Evolutionary conservation across 1,140 invertebrate species (phyloP).

Genomic region (Rhyzopertha dominica): DNA sequence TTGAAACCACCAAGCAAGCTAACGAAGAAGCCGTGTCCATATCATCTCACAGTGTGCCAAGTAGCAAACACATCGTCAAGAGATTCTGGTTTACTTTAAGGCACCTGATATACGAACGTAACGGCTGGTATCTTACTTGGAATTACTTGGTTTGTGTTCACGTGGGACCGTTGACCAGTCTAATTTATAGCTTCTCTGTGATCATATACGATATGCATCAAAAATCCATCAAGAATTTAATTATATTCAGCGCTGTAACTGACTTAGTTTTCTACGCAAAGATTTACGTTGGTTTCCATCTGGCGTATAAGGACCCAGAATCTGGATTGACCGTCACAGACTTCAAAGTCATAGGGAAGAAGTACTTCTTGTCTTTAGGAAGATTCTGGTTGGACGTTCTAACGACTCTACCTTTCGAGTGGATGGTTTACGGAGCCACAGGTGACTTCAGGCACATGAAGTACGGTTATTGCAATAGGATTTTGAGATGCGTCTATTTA

Average conservation of each 20-base stretch:
- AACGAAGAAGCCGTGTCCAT: too few species aligned
- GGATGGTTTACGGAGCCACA: background rate
- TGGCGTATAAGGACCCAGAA: constrained; percentile 7
- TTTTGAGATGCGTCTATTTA: constrained; percentile 7
- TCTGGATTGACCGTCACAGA: constrained; percentile 7
- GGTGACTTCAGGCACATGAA: background rate
- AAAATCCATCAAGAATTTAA: background rate
- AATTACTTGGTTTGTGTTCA: constrained; percentile 14
- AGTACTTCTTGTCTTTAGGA: constrained; percentile 4
- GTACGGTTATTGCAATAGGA: background rate
- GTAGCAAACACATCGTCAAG: too few species aligned
- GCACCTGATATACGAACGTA: constrained; percentile 1
- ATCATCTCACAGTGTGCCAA: too few species aligned
- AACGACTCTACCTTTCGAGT: constrained; percentile 9
- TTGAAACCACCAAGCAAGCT: too few species aligned
- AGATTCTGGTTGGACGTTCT: constrained; percentile 14
- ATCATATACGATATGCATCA: background rate
- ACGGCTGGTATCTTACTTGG: constrained; percentile 2
- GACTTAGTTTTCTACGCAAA: constrained; percentile 8
- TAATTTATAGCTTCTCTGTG: background rate
- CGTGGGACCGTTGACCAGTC: constrained; percentile 1
- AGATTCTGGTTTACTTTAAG: too few species aligned
- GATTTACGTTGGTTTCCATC: constrained; percentile 8
- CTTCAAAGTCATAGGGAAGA: background rate
- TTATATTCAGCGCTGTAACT: background rate